Conservation (phyloP, 1,140 invertebrate species). For the Anadara kagoshimensis region DNA sequence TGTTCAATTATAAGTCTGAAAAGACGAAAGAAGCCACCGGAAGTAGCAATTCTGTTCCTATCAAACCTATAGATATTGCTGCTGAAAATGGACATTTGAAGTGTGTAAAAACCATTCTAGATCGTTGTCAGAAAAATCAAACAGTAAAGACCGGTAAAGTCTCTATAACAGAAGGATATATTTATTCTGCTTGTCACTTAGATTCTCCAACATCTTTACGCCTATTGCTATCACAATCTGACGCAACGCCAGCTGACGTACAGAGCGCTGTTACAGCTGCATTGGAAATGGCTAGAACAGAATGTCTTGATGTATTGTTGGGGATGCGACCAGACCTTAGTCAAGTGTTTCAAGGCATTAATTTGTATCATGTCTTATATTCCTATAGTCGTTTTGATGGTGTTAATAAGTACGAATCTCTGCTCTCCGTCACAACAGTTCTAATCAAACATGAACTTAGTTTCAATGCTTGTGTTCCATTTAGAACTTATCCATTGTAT, state of each 20-base stretch:
- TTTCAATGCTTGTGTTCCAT: constrained; percentile 49
- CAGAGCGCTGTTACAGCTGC: constrained; percentile 54
- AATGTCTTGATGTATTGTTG: constrained; percentile 62
- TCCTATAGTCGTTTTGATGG: constrained; percentile 58
- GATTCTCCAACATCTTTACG: constrained; percentile 58
- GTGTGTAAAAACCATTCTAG: constrained; percentile 59
- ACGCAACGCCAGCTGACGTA: constrained; percentile 40
- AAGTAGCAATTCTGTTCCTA: constrained; percentile 3
- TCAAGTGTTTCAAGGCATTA: constrained; percentile 63
- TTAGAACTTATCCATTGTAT: constrained; percentile 63
- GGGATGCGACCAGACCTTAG: constrained; percentile 43
- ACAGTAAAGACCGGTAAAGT: constrained; percentile 10
- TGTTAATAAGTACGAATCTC: constrained; percentile 46
- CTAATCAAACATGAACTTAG: constrained; percentile 57
- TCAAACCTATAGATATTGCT: constrained; percentile 58
- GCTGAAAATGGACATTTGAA: constrained; percentile 50
- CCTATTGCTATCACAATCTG: constrained; percentile 50
- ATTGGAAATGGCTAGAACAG: constrained; percentile 50
- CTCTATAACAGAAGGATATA: constrained; percentile 32
- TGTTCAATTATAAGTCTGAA: constrained; percentile 22
- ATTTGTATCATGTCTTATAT: constrained; percentile 63
- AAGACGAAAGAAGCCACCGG: constrained; percentile 16
- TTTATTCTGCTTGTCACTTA: constrained; percentile 52
- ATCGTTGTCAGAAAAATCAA: constrained; percentile 31
- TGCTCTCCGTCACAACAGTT: constrained; percentile 58